A percentile compares a stretch with the other conserved stretches of the same genome.
phyloP scores from a whole-genome alignment of 2,888 invertebrate species.

The Caenorhabditis drosophilae region DNA sequence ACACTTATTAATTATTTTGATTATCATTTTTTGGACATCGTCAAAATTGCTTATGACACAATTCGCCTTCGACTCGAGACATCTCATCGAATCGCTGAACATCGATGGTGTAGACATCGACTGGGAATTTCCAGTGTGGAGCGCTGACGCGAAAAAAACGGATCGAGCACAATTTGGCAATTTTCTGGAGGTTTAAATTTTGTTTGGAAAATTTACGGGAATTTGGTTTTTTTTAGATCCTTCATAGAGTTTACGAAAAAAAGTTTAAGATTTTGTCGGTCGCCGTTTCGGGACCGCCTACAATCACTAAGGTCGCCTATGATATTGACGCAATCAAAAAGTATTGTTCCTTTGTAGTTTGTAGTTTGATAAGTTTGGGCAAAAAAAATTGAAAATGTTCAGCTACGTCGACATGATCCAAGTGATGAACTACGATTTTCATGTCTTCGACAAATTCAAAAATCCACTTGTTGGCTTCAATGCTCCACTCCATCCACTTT shows the following conservation, averaged over 20 bases:
- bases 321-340: conserved; percentile 80
- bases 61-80: conserved; percentile 14
- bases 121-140: conserved; percentile 67
- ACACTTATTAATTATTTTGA: too few relatives aligned
- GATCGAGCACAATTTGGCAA: conserved; percentile 42
- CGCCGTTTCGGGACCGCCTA: conserved; percentile 78
- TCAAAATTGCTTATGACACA: conserved; percentile 9
- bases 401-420: conserved; percentile 83
- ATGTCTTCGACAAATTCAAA: conserved; percentile 75
- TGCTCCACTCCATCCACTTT: conserved; percentile 78
- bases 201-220: conserved; percentile 41
- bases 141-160: conserved; percentile 41
- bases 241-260: neutral
- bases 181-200: conserved; percentile 44
- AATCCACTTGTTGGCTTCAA: conserved; percentile 86
- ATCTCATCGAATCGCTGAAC: conserved; percentile 17
- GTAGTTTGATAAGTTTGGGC: too few relatives aligned
- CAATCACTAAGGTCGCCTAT: conserved; percentile 80
- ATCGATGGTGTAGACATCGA: conserved; percentile 65
- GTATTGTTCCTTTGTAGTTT: too few relatives aligned
- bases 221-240: conserved; percentile 19
- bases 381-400: conserved; percentile 16
- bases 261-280: conserved; percentile 39
- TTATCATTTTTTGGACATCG: conserved; percentile 2
- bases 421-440: conserved; percentile 90